A percentile compares a stretch with the other conserved stretches of the same genome.
Evolutionary conservation across 2,113 vertebrate genomes (phyloP).

Genomic region (Bubalus kerabau): DNA sequence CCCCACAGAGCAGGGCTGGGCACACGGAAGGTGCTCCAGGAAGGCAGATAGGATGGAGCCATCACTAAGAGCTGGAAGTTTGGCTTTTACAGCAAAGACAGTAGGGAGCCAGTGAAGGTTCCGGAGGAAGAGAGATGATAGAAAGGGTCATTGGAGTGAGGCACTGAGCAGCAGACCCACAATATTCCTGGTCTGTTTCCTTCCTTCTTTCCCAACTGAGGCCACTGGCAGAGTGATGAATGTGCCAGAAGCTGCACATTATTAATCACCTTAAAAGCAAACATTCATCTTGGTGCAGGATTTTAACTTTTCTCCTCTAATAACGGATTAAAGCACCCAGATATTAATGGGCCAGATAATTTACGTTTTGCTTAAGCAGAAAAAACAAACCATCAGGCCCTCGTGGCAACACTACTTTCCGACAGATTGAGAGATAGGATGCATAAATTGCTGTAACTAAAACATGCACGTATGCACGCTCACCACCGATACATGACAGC

Average conservation of each 20-base stretch:
- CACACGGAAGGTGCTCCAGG: not conserved
- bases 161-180: not conserved
- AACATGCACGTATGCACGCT: not conserved
- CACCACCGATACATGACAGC: not conserved
- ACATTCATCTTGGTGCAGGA: slow-evolving; percentile 69
- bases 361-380: slow-evolving; percentile 65
- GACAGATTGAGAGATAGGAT: slow-evolving; percentile 57
- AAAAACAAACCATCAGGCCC: slow-evolving; percentile 61
- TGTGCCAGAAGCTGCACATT: slow-evolving; percentile 3
- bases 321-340: slow-evolving; percentile 55
- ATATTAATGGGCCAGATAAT: slow-evolving; percentile 74
- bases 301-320: slow-evolving; percentile 71
- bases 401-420: not conserved
- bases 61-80: not conserved
- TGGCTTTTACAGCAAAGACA: not conserved
- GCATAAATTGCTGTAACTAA: slow-evolving; percentile 46
- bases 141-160: not conserved
- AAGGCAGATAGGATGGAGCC: too few relatives aligned
- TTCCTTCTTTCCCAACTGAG: not conserved
- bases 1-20: not conserved
- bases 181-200: not conserved
- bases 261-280: slow-evolving; percentile 74
- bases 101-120: not conserved
- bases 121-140: not conserved
- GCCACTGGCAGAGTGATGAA: slow-evolving; percentile 40